Conservation (phyloP, 2,113 vertebrate species). For the Ciconia boyciana region DNA sequence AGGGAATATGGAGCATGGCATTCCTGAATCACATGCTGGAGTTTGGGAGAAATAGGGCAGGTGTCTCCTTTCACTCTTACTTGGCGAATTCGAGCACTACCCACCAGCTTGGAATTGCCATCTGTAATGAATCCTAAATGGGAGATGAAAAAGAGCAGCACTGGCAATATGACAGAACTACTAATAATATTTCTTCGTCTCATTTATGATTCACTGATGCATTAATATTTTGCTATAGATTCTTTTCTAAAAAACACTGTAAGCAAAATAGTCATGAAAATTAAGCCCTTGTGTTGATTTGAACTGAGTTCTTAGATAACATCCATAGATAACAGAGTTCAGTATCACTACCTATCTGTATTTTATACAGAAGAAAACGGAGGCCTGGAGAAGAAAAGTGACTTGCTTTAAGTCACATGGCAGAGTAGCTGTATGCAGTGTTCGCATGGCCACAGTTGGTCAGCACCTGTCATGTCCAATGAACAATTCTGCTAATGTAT, state of each 20-base stretch:
- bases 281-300: neutral
- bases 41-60: constrained; percentile 70
- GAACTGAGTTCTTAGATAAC: neutral
- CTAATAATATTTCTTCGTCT: neutral
- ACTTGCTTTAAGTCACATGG: neutral
- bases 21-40: constrained; percentile 63
- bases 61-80: constrained; percentile 82
- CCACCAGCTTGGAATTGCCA: constrained; percentile 92
- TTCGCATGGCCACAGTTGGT: neutral
- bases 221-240: neutral
- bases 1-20: constrained; percentile 83
- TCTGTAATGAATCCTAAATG: constrained; percentile 91
- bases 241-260: neutral
- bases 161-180: neutral
- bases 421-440: neutral
- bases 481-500: neutral
- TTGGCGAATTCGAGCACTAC: constrained; percentile 88
- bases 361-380: neutral
- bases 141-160: neutral
- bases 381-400: neutral
- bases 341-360: neutral
- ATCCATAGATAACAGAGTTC: neutral
- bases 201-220: neutral
- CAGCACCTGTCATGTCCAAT: neutral
- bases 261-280: neutral